These are phyloP conservation scores for Oncorhynchus kisutch DNA, from an alignment of 2,113 vertebrate species.

Conservation along the genomic window DNA sequence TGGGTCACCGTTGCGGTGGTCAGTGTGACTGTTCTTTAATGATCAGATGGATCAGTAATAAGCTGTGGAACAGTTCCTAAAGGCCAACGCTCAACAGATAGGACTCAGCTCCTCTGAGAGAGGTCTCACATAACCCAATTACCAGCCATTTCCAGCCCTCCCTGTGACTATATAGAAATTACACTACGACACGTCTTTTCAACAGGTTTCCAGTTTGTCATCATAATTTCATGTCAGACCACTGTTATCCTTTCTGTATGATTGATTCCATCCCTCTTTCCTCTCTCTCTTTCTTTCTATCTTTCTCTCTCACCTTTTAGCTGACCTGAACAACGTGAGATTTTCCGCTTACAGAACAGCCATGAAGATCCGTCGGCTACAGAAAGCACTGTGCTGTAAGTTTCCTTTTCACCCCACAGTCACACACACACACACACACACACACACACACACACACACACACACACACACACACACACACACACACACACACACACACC, in stretches of 20 bases:
- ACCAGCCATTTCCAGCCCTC: slow-evolving; percentile 29
- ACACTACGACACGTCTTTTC: background rate
- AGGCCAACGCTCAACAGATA: slow-evolving; percentile 56
- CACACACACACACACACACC: background rate
- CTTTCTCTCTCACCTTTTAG: slow-evolving; percentile 58
- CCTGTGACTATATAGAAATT: slow-evolving; percentile 12
- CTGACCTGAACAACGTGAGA: slow-evolving; percentile 94
- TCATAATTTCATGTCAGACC: background rate
- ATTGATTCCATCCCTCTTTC: slow-evolving; percentile 26
- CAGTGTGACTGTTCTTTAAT: slow-evolving; percentile 40
- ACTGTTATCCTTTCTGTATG: background rate
- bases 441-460: background rate
- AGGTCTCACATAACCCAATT: slow-evolving; percentile 50
- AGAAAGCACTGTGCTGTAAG: slow-evolving; percentile 96
- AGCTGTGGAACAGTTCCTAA: slow-evolving; percentile 48
- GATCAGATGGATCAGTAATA: slow-evolving; percentile 51
- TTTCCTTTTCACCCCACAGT: slow-evolving; percentile 33
- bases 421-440: slow-evolving; percentile 6
- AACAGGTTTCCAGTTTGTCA: background rate
- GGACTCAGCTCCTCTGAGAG: slow-evolving; percentile 35
- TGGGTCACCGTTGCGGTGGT: slow-evolving; percentile 12
- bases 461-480: background rate
- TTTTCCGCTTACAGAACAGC: slow-evolving; percentile 98
- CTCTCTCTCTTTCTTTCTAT: background rate
- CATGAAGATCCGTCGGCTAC: slow-evolving; percentile 96